Conservation (phyloP, 2,888 invertebrate species). For the Agelastica alni region DNA sequence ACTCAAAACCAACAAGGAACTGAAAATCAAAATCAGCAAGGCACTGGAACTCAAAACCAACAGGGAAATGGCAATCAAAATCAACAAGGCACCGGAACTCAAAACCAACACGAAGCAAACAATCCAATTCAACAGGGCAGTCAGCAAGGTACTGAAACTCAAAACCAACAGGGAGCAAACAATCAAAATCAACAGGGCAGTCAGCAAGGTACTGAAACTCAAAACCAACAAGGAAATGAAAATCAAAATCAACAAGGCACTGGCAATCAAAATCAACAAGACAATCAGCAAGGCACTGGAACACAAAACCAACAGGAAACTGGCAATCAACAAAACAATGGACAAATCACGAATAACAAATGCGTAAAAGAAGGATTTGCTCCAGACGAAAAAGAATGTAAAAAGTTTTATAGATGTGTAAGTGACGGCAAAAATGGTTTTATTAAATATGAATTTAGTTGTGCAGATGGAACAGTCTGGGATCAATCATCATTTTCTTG, state of each 20-base stretch:
- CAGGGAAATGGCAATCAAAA: slow-evolving; percentile 8
- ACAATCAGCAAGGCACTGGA: neutral
- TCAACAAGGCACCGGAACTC: slow-evolving; percentile 14
- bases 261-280: slow-evolving; percentile 4
- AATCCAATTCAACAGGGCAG: too few species aligned
- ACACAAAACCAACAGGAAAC: neutral
- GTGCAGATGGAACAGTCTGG: slow-evolving; percentile 80
- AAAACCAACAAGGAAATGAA: slow-evolving; percentile 22
- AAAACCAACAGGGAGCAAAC: slow-evolving; percentile 19
- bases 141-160: neutral
- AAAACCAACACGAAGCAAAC: neutral
- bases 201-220: neutral
- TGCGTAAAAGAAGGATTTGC: slow-evolving; percentile 73
- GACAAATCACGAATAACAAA: slow-evolving; percentile 17
- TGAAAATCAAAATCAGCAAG: slow-evolving; percentile 15
- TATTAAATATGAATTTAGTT: slow-evolving; percentile 72
- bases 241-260: slow-evolving; percentile 23
- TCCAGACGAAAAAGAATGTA: slow-evolving; percentile 69
- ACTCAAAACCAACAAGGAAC: slow-evolving; percentile 2
- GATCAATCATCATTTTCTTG: slow-evolving; percentile 70
- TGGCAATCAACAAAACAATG: neutral
- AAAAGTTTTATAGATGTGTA: slow-evolving; percentile 78
- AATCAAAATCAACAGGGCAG: slow-evolving; percentile 1
- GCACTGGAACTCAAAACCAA: slow-evolving; percentile 7
- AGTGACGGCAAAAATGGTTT: slow-evolving; percentile 63